Evolutionary conservation across 2,888 invertebrate genomes (phyloP), one percentile per base, ranked within the genome.

Genomic region (Incurvaria masculella): DNA sequence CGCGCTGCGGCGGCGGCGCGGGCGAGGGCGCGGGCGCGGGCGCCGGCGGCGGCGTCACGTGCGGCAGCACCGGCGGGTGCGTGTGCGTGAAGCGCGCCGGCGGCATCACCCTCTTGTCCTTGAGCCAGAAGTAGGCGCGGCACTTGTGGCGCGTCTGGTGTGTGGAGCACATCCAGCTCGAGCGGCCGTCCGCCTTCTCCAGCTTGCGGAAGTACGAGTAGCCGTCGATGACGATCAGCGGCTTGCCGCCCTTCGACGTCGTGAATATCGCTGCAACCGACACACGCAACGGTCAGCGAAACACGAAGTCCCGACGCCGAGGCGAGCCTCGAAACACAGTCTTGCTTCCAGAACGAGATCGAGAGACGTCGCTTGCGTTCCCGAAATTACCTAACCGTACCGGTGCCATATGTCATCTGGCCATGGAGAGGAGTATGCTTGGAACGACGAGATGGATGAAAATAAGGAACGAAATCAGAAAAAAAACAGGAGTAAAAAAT

Each of bases 181-280:
- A 21, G 41, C 21, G 41, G 4, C 41, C 41, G 41, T 21, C 19
- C 17, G 17, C 11, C 41, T 18, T 41, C 41, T 41, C 21, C 41
- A 20, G 18, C 21, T 20, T 41, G 18, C 46, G 46, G 17, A 40
- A 46, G 39, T 46, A 46, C 5, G 46, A 20, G 20, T 46, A 46
- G 17, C 46, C 46, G 21, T 46, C 18, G n/a, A 46, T 21, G 4
- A 33, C 21, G 4, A 40, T 40, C 18, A 40, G 46, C 19, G 40
- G 39, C 21, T 21, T 46, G 18, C 46, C 46, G 19, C 21, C 20
- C 21, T 33, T 46, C 11, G 46, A 46, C 11, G 39, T 38, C 16
- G 39, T 40, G 46, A 40, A 46, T 39, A 46, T 39, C 5, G 40
- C 46, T 46, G 46, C n/a, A 46, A 46, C 3, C 46, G 21, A 21